Evolutionary conservation across 2,113 vertebrate species (phyloP).

Genomic region (Alligator sinensis): DNA sequence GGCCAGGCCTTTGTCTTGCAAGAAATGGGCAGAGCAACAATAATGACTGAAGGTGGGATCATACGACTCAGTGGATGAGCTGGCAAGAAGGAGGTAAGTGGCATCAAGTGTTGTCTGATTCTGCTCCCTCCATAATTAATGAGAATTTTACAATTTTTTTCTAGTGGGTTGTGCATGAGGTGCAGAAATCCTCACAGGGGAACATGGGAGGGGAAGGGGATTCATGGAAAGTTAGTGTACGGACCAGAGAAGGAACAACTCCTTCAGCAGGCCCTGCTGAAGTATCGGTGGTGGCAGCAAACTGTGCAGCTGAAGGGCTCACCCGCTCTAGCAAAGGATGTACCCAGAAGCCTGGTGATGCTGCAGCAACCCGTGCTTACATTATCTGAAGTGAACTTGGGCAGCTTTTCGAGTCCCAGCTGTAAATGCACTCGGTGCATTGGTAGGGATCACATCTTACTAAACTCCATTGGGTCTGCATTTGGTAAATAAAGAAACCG

Average conservation of each 20-base stretch:
- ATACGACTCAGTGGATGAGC: not conserved
- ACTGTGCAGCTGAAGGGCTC: not conserved
- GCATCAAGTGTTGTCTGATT: not conserved
- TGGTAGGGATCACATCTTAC: too few relatives aligned
- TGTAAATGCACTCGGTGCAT: too few relatives aligned
- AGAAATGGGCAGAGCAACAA: not conserved
- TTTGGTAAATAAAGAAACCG: not conserved
- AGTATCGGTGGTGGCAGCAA: not conserved
- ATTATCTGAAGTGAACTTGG: not conserved
- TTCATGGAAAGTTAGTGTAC: too few relatives aligned
- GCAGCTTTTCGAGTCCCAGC: not conserved
- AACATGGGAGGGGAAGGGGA: too few relatives aligned
- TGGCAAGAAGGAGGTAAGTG: conserved; percentile 27
- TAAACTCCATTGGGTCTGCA: not conserved
- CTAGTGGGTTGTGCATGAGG: too few relatives aligned
- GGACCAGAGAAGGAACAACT: not conserved
- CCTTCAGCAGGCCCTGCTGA: not conserved
- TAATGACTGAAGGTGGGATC: not conserved
- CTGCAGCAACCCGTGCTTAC: not conserved
- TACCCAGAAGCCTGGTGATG: not conserved
- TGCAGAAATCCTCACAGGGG: too few relatives aligned
- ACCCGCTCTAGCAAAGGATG: not conserved
- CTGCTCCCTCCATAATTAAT: too few relatives aligned
- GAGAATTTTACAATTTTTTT: too few relatives aligned
- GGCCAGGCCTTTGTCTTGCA: not conserved